Evolutionary conservation across 2,888 invertebrate species (phyloP), one percentile per base, ranked within the genome.

Genomic region (Rotaria macrura): DNA sequence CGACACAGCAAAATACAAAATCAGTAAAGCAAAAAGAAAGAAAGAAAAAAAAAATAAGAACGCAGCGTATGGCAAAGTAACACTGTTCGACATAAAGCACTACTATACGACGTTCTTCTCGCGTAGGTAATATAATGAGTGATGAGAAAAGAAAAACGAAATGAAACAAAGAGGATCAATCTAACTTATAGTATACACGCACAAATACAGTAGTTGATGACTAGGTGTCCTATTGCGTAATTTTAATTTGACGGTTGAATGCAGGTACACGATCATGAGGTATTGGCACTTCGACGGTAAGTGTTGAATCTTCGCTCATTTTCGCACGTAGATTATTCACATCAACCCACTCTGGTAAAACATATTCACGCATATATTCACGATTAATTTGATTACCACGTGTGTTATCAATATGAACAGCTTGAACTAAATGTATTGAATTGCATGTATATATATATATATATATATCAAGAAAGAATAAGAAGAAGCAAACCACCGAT

Each of bases 271-370:
- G 79, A 43, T 79, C 79, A 43, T 86, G 86, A 49, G 86, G 86
- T 47, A 86, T 54, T 29, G 86, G 86, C n/a, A 86, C 74, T 83
- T 86, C 86, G n/a, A 86, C 86, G 43, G 86, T 86, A 25, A 86
- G 74, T n/a, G 79, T 86, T 84, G 85, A 84, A 85, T 86, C 84
- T 25, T 86, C 84, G n/a, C 83, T 54, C 85, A 86, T 86, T 85
- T 85, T 85, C 14, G 86, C 86, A 43, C 86, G 57, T 49, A 85
- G 38, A 84, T 52, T 43, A 34, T 86, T 84, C 7, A 83, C 57
- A 47, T 85, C 84, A n/a, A 85, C 85, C 85, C 85, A 86, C 20
- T 85, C 85, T 14, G 86, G 86, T 40, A 86, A n/a, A 65, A 54
- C 79, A 55, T 85, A 86, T 83, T 85, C 79, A 52, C 86, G 72